A percentile compares a stretch with the other conserved stretches of the same genome.
Evolutionary conservation across 2,888 invertebrate genomes (phyloP).

Genomic region (Melinaea marsaeus): DNA sequence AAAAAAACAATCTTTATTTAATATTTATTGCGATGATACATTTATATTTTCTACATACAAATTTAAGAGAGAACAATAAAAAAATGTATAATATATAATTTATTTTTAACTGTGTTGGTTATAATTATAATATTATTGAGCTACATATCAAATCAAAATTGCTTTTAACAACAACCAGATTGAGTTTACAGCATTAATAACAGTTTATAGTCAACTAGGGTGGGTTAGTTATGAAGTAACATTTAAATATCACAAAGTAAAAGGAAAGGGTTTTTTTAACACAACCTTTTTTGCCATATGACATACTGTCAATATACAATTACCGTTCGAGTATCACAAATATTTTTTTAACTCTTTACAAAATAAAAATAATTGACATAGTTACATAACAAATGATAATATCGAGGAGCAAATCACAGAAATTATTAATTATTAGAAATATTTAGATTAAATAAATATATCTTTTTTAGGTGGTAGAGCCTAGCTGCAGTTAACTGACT

Average conservation of each 20-base stretch:
- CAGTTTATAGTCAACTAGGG: conserved; percentile 38
- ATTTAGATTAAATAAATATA: too few relatives aligned
- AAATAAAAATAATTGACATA: neutral
- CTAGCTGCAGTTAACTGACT: too few relatives aligned
- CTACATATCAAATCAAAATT: conserved; percentile 51
- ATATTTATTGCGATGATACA: too few relatives aligned
- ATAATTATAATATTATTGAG: conserved; percentile 53
- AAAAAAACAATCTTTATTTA: too few relatives aligned
- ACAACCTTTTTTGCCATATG: neutral
- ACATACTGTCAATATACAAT: conserved; percentile 1
- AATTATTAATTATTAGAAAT: too few relatives aligned
- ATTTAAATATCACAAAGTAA: conserved; percentile 41
- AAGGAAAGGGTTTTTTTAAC: conserved; percentile 16
- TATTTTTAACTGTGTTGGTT: conserved; percentile 3
- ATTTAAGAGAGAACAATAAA: neutral
- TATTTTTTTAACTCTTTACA: neutral
- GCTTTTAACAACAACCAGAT: conserved; percentile 44
- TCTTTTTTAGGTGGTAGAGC: too few relatives aligned
- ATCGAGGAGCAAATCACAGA: too few relatives aligned
- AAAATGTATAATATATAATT: neutral
- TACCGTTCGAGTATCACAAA: neutral
- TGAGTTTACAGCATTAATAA: conserved; percentile 35
- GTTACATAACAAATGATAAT: too few relatives aligned
- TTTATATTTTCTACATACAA: too few relatives aligned
- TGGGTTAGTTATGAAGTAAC: conserved; percentile 41